These are phyloP conservation scores for Caretta caretta DNA, from an alignment of 2,113 vertebrate species.

Conservation along the genomic window DNA sequence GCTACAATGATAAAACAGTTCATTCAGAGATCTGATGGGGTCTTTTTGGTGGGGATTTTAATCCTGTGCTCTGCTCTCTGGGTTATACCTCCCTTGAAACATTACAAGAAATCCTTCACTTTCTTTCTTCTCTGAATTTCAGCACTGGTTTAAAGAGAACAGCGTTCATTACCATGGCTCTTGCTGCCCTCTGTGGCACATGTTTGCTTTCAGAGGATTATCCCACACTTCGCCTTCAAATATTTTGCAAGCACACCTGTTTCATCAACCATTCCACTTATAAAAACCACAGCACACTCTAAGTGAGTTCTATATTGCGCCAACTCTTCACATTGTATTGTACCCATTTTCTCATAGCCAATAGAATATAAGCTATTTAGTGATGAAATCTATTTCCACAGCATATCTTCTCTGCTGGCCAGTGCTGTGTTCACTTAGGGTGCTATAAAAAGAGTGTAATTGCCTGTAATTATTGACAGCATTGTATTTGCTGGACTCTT, in stretches of 20 bases:
- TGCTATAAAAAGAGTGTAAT: conserved; percentile 20
- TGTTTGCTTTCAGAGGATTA: neutral
- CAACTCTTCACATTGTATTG: neutral
- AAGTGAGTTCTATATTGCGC: neutral
- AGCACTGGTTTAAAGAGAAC: neutral
- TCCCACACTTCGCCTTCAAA: neutral
- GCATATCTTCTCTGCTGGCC: neutral
- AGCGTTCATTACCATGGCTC: neutral
- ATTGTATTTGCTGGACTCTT: neutral
- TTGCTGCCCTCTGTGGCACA: neutral
- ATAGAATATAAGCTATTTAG: neutral
- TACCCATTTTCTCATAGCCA: neutral
- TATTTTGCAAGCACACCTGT: neutral
- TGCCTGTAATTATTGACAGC: neutral
- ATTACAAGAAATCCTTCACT: accelerated
- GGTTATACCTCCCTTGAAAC: accelerated
- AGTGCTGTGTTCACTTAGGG: neutral
- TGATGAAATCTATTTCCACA: neutral
- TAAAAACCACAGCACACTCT: neutral
- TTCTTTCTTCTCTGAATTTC: neutral
- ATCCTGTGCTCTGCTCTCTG: neutral
- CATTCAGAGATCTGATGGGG: neutral
- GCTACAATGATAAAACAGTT: neutral
- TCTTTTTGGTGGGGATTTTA: neutral
- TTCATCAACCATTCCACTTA: neutral